A percentile compares a stretch with the other conserved stretches of the same genome.
Evolutionary conservation across 2,888 invertebrate species (phyloP).

Genomic region (Drosophila hamatofila): DNA sequence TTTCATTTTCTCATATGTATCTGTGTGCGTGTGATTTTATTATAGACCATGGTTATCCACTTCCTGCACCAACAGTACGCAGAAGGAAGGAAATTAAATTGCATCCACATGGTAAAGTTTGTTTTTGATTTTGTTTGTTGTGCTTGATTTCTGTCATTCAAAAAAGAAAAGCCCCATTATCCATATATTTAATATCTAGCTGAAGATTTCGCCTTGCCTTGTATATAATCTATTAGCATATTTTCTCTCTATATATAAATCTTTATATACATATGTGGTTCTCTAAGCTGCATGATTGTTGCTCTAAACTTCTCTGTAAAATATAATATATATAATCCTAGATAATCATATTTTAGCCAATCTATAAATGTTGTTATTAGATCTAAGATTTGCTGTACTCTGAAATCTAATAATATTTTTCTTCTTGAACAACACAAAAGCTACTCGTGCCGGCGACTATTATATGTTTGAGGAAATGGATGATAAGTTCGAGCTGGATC

Average conservation of each 20-base stretch:
- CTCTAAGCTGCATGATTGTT: conserved; percentile 64
- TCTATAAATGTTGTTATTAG: conserved; percentile 65
- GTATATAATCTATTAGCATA: conserved; percentile 39
- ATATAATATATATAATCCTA: conserved; percentile 14
- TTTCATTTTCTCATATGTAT: conserved; percentile 6
- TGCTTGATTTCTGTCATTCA: conserved; percentile 57
- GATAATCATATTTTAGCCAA: conserved; percentile 18
- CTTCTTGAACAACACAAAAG: conserved; percentile 86
- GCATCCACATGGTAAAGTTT: conserved; percentile 84
- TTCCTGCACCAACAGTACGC: conserved; percentile 83
- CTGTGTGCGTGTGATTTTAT: conserved; percentile 70
- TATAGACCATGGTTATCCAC: conserved; percentile 84
- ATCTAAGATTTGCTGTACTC: accelerated
- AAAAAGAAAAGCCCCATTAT: conserved; percentile 2
- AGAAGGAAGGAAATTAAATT: conserved; percentile 85
- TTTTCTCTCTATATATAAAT: background rate
- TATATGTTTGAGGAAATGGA: conserved; percentile 99
- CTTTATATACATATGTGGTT: conserved; percentile 1
- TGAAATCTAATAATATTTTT: conserved; percentile 23
- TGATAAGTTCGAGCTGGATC: conserved; percentile 90
- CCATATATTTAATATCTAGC: background rate
- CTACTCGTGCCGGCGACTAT: conserved; percentile 98
- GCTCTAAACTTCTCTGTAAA: conserved; percentile 51
- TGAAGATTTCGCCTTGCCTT: conserved; percentile 39
- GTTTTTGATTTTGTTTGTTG: conserved; percentile 59